Evolutionary conservation across 2,888 invertebrate species (phyloP), one percentile per base, ranked within the genome.

Genomic region (Sinohyriopsis cumingii): DNA sequence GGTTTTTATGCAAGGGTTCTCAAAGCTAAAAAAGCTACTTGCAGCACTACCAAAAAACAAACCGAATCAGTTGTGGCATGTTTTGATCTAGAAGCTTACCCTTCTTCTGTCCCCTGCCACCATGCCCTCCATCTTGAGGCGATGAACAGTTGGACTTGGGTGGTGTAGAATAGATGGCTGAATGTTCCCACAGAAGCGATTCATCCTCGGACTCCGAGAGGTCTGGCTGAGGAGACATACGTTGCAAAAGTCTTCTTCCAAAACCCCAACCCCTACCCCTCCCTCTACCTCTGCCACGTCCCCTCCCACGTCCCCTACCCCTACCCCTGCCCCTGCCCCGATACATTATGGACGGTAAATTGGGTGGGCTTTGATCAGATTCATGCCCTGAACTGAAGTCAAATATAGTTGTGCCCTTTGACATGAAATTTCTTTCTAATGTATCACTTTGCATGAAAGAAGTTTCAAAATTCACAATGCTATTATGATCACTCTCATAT

Each of bases 291-390:
- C 81, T 68, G 60, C 73, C 75, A 59, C 70, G 56, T 7, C 76
- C 79, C 63, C 80, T 68, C 55, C 78, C 82, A 25, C 77, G 71
- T 15, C 79, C 77, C 65, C 76, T 68, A 25, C 76, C 80, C 65
- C 76, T 71, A 18, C 61, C 65, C 54, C 68, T 63, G 45, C 72
- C 68, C 55, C 67, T 60, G 22, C 68, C 63, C 20, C 33, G 57
- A 45, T 65, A 64, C 33, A 73, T 63, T 60, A 57, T 68, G 64
- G 63, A 64, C 64, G 64, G 63, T 53, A 63, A 20, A 59, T 19
- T 59, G 59, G 33, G 56, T 28, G 59, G 59, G 15, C 45, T 45
- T 45, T 45, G 45, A 45, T 45, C 45, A 45, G 45, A 45, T 45
- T 45, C 45, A 45, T 45, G 45, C 15, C 45, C 45, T 45, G 45